A percentile compares a stretch with the other conserved stretches of the same genome.
Conservation (phyloP, 2,797 vertebrate species). For the Anniella stebbinsi region DNA sequence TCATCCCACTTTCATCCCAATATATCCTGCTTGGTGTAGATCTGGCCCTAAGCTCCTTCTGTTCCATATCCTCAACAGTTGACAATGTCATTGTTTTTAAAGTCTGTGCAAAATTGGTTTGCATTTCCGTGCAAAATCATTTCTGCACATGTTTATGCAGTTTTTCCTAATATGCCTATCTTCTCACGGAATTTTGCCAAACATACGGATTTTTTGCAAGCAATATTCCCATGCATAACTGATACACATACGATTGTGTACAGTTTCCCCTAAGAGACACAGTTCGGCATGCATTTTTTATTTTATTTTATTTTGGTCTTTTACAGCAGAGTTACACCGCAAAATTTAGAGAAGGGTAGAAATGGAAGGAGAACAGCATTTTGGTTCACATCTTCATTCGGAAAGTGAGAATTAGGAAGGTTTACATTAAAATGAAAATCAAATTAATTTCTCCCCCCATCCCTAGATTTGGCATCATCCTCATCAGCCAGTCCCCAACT, state of each 20-base stretch:
- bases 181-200: not conserved
- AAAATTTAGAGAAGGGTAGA: not conserved
- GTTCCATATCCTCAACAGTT: not conserved
- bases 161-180: not conserved
- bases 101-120: not conserved
- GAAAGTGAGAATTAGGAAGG: not conserved
- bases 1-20: too few species aligned
- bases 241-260: not conserved
- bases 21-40: too few species aligned
- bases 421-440: not conserved
- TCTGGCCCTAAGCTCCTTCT: not conserved
- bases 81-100: not conserved
- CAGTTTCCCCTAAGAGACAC: not conserved
- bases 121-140: not conserved
- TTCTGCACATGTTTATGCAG: not conserved
- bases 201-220: not conserved
- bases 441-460: not conserved
- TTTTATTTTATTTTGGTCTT: too few species aligned
- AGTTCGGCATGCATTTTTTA: not conserved
- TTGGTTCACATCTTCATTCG: not conserved
- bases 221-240: not conserved
- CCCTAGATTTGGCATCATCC: not conserved
- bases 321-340: not conserved
- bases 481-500: not conserved
- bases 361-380: not conserved